Percentiles rank a stretch among this genome's conserved stretches.
Conservation (phyloP, 2,888 invertebrate genomes). For the Scrobipalpa atriplicella region DNA sequence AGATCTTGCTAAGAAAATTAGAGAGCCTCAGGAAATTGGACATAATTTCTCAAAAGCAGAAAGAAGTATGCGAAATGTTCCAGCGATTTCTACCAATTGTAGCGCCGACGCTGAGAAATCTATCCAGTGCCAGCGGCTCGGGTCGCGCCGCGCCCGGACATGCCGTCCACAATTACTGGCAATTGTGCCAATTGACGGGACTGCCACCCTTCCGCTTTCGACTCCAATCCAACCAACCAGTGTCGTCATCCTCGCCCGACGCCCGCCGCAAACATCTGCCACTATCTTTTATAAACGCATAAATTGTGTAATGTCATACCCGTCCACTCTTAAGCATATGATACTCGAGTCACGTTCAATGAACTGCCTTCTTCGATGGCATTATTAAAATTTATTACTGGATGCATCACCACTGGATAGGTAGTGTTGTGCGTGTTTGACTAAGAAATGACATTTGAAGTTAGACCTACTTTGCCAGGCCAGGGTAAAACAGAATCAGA, state of each 20-base stretch:
- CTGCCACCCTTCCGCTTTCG: conserved; percentile 80
- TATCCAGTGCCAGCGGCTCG: conserved; percentile 36
- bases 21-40: background rate
- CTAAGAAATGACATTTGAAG: background rate
- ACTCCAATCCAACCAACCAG: conserved; percentile 46
- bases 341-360: conserved; percentile 24
- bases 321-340: conserved; percentile 28
- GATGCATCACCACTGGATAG: conserved; percentile 15
- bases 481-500: no score
- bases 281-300: conserved; percentile 39
- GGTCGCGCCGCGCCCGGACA: conserved; percentile 68
- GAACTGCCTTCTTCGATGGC: conserved; percentile 23
- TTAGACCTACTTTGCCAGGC: no score
- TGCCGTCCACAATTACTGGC: conserved; percentile 80
- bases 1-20: background rate
- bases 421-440: background rate
- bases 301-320: conserved; percentile 35
- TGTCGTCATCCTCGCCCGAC: conserved; percentile 48
- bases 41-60: background rate
- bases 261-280: conserved; percentile 63
- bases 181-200: conserved; percentile 80
- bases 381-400: conserved; percentile 24
- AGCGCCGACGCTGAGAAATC: background rate
- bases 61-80: background rate
- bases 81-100: background rate